Evolutionary conservation across 2,888 invertebrate species (phyloP).

Genomic region (Apamea anceps): DNA sequence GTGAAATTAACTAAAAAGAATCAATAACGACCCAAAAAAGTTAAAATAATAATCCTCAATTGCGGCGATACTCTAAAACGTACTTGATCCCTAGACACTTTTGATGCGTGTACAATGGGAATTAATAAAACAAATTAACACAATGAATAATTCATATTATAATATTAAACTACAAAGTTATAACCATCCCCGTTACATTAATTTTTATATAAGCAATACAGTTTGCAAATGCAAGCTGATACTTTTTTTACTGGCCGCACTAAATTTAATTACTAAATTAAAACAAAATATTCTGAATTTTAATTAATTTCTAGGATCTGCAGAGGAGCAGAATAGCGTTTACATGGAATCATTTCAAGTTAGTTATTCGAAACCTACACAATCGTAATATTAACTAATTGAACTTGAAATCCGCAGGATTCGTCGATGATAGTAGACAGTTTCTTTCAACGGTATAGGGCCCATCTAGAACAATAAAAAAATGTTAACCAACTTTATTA

Average conservation of each 20-base stretch:
- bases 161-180: neutral
- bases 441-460: slow-evolving; percentile 51
- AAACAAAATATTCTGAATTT: neutral
- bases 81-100: too few relatives aligned
- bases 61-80: too few relatives aligned
- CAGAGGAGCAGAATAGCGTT: neutral
- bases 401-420: slow-evolving; percentile 44
- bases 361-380: neutral
- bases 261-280: neutral
- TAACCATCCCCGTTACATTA: neutral
- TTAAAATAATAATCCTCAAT: too few relatives aligned
- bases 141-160: neutral
- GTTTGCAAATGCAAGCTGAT: neutral
- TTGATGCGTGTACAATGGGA: neutral
- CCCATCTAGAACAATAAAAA: slow-evolving; percentile 41
- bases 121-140: neutral
- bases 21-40: too few relatives aligned
- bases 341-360: neutral
- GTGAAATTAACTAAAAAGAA: too few relatives aligned
- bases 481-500: neutral
- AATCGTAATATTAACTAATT: slow-evolving; percentile 11
- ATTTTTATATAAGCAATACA: neutral
- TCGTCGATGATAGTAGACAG: slow-evolving; percentile 36
- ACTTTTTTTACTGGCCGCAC: too few relatives aligned
- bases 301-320: neutral